Conservation (phyloP, 2,113 vertebrate genomes). For the Salvator merianae region DNA sequence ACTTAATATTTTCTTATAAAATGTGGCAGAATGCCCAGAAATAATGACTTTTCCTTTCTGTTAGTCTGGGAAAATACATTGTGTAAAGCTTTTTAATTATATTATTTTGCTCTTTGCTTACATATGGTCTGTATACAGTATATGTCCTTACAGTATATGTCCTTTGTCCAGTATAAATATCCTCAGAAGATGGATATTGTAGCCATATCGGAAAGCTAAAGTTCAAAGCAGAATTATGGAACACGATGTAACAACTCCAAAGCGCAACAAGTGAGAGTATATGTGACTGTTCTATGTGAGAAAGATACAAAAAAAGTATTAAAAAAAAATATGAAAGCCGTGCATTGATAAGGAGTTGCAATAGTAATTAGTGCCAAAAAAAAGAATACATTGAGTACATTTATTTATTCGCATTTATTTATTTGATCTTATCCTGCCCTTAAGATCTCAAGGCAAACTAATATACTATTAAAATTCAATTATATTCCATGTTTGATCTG, state of each 20-base stretch:
- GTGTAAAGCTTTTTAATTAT: not conserved
- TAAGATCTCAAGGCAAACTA: too few relatives aligned
- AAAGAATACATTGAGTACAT: not conserved
- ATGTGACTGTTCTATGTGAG: not conserved
- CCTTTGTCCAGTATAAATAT: not conserved
- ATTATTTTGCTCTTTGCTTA: not conserved
- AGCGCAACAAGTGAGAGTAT: not conserved
- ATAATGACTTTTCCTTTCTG: not conserved
- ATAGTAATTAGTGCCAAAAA: not conserved
- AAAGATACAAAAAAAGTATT: not conserved
- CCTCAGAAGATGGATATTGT: conserved; percentile 1
- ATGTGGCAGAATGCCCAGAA: not conserved
- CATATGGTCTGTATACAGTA: not conserved
- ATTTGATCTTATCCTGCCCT: too few relatives aligned
- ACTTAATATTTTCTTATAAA: conserved; percentile 33
- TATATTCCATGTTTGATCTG: not conserved
- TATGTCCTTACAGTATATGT: not conserved
- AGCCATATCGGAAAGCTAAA: not conserved
- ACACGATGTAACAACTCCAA: not conserved
- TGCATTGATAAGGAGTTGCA: not conserved
- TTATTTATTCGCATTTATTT: too few relatives aligned
- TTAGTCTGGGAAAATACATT: not conserved
- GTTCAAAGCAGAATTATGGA: too few relatives aligned
- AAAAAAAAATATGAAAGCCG: not conserved
- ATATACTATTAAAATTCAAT: not conserved